A percentile compares a stretch with the other conserved stretches of the same genome.
These are phyloP conservation scores for Netelia fuscicornis DNA, from an alignment of 2,888 invertebrate genomes.

Conservation along the genomic window DNA sequence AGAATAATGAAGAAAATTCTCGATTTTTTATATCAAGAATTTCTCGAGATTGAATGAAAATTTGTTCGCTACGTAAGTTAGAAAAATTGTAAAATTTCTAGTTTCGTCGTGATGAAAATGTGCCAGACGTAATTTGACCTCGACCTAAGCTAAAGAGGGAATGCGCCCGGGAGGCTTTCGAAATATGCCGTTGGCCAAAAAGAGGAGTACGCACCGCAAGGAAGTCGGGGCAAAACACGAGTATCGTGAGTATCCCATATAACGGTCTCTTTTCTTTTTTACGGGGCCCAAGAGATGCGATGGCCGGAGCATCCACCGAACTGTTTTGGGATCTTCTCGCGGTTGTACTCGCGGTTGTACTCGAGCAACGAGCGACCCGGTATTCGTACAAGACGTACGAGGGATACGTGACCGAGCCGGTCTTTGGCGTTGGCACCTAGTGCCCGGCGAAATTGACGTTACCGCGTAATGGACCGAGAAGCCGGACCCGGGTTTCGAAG, in stretches of 20 bases:
- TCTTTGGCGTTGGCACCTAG: background rate
- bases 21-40: no score
- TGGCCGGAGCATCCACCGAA: conserved; percentile 39
- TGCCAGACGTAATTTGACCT: background rate
- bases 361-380: background rate
- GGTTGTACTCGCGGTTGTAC: conserved; percentile 41
- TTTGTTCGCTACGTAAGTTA: no score
- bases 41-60: no score
- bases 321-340: conserved; percentile 46
- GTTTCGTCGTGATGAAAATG: background rate
- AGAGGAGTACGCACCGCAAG: conserved; percentile 24
- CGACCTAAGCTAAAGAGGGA: conserved; percentile 7
- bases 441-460: conserved; percentile 15
- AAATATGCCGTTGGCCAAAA: conserved; percentile 44
- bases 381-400: conserved; percentile 7
- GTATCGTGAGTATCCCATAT: conserved; percentile 54
- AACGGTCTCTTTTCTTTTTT: conserved; percentile 63
- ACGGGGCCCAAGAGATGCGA: conserved; percentile 34
- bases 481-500: background rate
- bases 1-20: no score
- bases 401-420: conserved; percentile 46
- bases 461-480: conserved; percentile 14
- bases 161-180: conserved; percentile 25
- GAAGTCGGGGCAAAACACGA: conserved; percentile 49
- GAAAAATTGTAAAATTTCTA: background rate